Base-by-base conservation (phyloP, 1,140 invertebrate genomes). In the Ceratosolen solmsi region DNA sequence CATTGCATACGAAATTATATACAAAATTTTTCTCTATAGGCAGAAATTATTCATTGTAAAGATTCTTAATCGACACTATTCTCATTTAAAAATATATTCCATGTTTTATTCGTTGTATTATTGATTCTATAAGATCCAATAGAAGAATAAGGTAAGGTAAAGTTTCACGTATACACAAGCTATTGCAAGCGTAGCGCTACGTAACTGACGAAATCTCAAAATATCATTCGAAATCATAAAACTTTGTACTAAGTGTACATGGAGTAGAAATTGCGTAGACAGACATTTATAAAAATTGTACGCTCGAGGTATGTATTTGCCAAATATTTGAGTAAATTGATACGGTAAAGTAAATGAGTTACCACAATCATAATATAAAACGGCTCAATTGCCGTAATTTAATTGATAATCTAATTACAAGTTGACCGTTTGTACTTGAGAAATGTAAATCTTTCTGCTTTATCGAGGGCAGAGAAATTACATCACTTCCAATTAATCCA, bases 321-420 rank as follows among this genome's bases (percentile, higher is more conserved):
- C 3, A 63, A 63, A 27, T 36, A 63, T 60, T 30, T 2, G 58
- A 60, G 8, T 13, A 30, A 60, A 30, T 30, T n/a, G 58, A 30
- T 63, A 15, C 11, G 15, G 27, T 46, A 7, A 5, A 46, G 41
- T 46, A 46, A 63, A 63, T 63, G 60, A 33, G 11, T 58, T 58
- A 58, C 22, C 2, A n/a, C 2, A 20, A n/a, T n/a, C 17, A n/a
- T n/a, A 27, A 38, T 2, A n/a, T 20, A 25, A 41, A 75, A 70
- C 46, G 20, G 58, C 70, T 60, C 25, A 30, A 58, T 73, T 65
- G 41, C 33, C 49, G 71, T 51, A 73, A 70, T 79, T 79, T 25
- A 73, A 60, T 58, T 33, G 78, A 51, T 80, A 36, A 74, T 80
- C 38, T 80, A 63, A 80, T 80, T 74, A 80, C 15, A n/a, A 5